Evolutionary conservation across 2,888 invertebrate genomes (phyloP), one percentile per base, ranked within the genome.

Genomic region (Leucophora obtusa): DNA sequence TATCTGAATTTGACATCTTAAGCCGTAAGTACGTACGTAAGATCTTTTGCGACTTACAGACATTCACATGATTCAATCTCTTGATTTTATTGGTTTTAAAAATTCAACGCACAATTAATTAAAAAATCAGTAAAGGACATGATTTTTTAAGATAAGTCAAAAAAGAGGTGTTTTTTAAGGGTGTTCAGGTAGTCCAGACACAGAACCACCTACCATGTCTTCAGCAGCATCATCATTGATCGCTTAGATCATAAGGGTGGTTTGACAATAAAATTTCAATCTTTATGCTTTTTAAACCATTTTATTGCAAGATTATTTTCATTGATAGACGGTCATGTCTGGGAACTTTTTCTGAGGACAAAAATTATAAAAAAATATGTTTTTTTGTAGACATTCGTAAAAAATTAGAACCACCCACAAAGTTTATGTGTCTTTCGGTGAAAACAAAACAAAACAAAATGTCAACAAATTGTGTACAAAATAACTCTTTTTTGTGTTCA

Each of bases 171-270:
- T 74, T 74, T 54, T 69, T 62, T 28, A 58, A 33, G 73, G 81
- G 73, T 60, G 77, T 77, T 14, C 69, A 77, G 76, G 77, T 81
- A 77, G 81, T 81, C 77, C 60, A 81, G 81, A 73, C 77, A 77
- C 76, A 70, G 73, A 62, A 77, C 77, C 81, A 81, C 81, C 81
- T 73, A 81, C 66, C 72, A 66, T 18, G 71, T 15, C 66, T 28
- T 66, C 53, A 21, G 4, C 50, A 51, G 2, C 14, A 15, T 21
- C 21, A 62, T 21, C 43, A 47, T 69, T 53, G 53, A 60, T 47
- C 6, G 11, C 7, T 28, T 63, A 24, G 63, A 2, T 50, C 62
- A 54, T 65, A 66, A 51, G 79, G 74, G 54, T 69, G 74, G 70
- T 71, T 72, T 68, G 60, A 53, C 43, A 71, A 53, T 59, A 18